A percentile compares a stretch with the other conserved stretches of the same genome.
phyloP scores from a whole-genome alignment of 2,888 invertebrate species.

The Argyra leucocephala region DNA sequence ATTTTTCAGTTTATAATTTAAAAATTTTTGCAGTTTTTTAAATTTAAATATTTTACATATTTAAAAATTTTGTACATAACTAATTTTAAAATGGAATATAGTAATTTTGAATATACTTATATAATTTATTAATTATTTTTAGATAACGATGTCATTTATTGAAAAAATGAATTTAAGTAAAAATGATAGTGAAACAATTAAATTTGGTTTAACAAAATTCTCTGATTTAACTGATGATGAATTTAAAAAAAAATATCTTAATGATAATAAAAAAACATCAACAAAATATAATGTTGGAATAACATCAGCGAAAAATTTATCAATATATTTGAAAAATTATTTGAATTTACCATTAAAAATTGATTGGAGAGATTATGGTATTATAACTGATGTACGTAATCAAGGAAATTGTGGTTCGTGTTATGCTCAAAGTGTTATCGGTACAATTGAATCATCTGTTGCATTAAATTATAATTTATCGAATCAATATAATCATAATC shows the following conservation, averaged over 20 bases:
- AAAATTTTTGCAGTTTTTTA: too few species aligned
- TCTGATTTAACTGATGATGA: constrained; percentile 55
- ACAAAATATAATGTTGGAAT: constrained; percentile 22
- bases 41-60: too few species aligned
- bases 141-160: background rate
- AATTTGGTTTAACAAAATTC: constrained; percentile 49
- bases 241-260: constrained; percentile 42
- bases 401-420: constrained; percentile 75
- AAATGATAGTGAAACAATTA: background rate
- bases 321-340: background rate
- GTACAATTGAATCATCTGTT: constrained; percentile 65
- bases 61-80: too few species aligned
- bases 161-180: background rate
- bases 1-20: background rate
- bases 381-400: constrained; percentile 57
- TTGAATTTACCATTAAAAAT: constrained; percentile 18
- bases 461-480: constrained; percentile 64
- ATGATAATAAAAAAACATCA: constrained; percentile 34
- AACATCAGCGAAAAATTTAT: background rate
- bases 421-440: constrained; percentile 75
- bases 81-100: too few species aligned
- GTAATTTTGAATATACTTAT: too few species aligned
- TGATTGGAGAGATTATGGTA: constrained; percentile 56
- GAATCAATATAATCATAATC: too few species aligned
- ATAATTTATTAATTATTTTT: background rate